Base-by-base conservation (phyloP, 2,113 vertebrate species). In the Verasper variegatus region DNA sequence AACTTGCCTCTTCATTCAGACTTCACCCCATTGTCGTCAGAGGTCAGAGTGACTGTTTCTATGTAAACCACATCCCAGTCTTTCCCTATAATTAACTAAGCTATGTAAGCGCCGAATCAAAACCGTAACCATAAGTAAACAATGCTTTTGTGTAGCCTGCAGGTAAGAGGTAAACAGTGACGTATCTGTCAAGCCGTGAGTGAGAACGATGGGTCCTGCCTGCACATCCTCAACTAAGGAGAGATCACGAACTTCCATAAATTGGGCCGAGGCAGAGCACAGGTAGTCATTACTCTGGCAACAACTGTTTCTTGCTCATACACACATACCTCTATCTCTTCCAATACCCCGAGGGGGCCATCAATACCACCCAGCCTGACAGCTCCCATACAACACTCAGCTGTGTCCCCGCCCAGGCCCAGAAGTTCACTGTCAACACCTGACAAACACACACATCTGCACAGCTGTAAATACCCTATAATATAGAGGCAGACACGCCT, bases 401-500 rank as follows among this genome's bases (percentile, higher is more conserved):
- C 71, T 23, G 47, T 81, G 67, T 78, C 64, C 64, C 64, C 64
- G 54, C 73, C 57, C 82, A 15, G 82, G 72, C 80, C 68, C 80
- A 72, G 74, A 85, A 67, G 80, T 86, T 90, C 72, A 84, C 84
- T 86, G 78, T 89, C 94, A 93, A 91, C 90, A 21, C 77, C 81
- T 91, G 86, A 92, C 88, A 93, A 86, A 86, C 40, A 81, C 85
- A 90, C 92, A 94, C 93, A 95, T 93, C 93, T 96, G 92, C 92
- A 91, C 88, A 87, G 89, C 81, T 89, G 91, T 86, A 93, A 90
- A 51, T 89, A 83, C 82, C 86, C 84, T 89, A 78, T 93, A 94
- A 90, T 95, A 91, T 83, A 88, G 80, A 67, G 35, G 3, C 47
- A 81, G 86, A 67, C 87, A 77, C 76, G 91, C 86, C 85, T 87